Percentiles rank a stretch among this genome's conserved stretches.
Evolutionary conservation across 1,140 invertebrate species (phyloP).

Genomic region (Papilio machaon): DNA sequence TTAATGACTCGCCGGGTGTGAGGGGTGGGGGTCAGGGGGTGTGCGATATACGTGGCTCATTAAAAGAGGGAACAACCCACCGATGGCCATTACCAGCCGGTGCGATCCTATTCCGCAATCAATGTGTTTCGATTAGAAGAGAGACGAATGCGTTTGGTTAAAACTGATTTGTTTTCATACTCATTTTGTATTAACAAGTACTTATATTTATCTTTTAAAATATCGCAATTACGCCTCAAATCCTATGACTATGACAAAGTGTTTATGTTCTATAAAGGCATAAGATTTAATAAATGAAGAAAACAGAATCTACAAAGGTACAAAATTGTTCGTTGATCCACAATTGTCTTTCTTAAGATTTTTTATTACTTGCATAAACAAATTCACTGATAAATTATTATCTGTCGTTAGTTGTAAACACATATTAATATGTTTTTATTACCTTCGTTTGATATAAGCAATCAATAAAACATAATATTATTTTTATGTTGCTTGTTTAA

Average conservation of each 20-base stretch:
- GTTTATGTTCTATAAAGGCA: no score
- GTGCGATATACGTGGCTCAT: slow-evolving; percentile 45
- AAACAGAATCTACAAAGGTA: no score
- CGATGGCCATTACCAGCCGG: slow-evolving; percentile 52
- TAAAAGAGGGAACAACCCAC: slow-evolving; percentile 48
- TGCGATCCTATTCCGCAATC: slow-evolving; percentile 58
- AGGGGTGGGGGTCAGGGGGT: slow-evolving; percentile 26
- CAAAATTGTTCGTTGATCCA: no score
- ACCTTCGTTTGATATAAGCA: neutral
- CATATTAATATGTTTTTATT: slow-evolving; percentile 11
- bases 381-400: neutral
- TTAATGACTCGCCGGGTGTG: slow-evolving; percentile 40
- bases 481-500: slow-evolving; percentile 20
- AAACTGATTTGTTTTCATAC: neutral
- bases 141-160: slow-evolving; percentile 31
- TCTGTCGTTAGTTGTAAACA: neutral
- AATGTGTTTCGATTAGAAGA: slow-evolving; percentile 52
- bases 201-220: neutral
- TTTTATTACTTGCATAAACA: slow-evolving; percentile 8
- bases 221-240: neutral
- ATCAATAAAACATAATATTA: neutral
- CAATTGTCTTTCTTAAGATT: neutral
- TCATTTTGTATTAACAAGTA: neutral
- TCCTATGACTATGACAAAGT: neutral
- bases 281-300: no score